Evolutionary conservation across 2,888 invertebrate species (phyloP).

Genomic region (Calameuta pallipes): DNA sequence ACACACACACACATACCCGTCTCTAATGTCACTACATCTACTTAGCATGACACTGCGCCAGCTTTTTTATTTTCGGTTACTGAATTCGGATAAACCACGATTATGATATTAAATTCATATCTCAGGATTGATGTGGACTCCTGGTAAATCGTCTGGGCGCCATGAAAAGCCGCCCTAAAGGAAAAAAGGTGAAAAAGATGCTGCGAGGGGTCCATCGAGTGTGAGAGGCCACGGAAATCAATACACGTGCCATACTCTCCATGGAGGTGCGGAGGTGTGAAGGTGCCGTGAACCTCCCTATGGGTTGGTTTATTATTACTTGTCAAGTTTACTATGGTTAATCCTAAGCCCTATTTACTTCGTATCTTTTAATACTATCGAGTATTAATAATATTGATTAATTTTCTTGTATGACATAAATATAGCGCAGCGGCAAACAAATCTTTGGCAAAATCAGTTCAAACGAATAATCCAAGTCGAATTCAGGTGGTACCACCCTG

Average conservation of each 20-base stretch:
- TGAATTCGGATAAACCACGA: not conserved
- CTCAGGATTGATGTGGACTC: not conserved
- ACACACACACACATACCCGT: too few species aligned
- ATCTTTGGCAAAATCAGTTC: not conserved
- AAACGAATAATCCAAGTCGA: not conserved
- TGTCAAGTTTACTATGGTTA: not conserved
- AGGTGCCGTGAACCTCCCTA: not conserved
- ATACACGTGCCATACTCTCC: conserved; percentile 2
- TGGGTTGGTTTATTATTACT: not conserved
- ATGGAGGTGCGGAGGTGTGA: not conserved
- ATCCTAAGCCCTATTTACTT: not conserved
- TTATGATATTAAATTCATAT: not conserved
- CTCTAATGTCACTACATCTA: too few species aligned
- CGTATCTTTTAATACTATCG: not conserved
- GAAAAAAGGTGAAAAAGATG: not conserved
- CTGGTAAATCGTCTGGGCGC: not conserved
- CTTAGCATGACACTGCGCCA: not conserved
- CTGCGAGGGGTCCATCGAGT: conserved; percentile 5
- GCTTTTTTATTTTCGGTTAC: not conserved
- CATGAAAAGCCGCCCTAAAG: not conserved
- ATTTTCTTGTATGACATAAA: not conserved
- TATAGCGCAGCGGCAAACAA: not conserved
- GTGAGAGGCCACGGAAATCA: conserved; percentile 6
- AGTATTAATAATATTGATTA: not conserved
- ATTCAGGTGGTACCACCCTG: not conserved